Evolutionary conservation across 2,888 invertebrate species (phyloP), one percentile per base, ranked within the genome.

Genomic region (Rotaria socialis): DNA sequence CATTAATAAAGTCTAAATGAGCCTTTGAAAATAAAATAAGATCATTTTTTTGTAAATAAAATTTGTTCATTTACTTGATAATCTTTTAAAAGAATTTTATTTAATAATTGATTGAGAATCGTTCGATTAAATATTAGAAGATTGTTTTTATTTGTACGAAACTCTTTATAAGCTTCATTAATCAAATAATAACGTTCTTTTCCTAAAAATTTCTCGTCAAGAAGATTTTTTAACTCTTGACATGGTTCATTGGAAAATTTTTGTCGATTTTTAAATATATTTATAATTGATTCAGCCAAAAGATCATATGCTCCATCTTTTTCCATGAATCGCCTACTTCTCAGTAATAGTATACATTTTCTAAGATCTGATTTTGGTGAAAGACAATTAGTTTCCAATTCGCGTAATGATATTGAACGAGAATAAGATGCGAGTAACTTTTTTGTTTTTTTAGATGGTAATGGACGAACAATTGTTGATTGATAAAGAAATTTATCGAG

Each of bases 331-430:
- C 4, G 7, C n/a, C 11, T 24, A n/a, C 16, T 3, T 80, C 47
- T 24, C 2, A 80, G 0, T 43, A 80, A n/a, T n/a, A 5, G n/a
- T 11, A 47, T 2, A 80, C 47, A 47, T 10, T 80, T 16, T 10
- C 47, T 24, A 2, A 80, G 11, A 80, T 80, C 43, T 47, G 47
- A 47, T 47, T 10, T 0, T 47, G 5, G n/a, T 80, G 43, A 10
- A 47, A 19, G 10, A 47, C 47, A 47, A n/a, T 7, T 4, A 4
- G 2, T 11, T 24, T 80, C 24, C 16, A 80, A 47, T 80, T 80
- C 80, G 47, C n/a, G 3, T n/a, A 80, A 43, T 47, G 80, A 80
- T n/a, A 80, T 80, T 47, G 80, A 47, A 43, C 80, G 80, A 14
- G 11, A 47, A 80, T 80, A 47, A 14, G 0, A 80, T 0, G 47